Percentiles rank a stretch among this genome's conserved stretches.
Conservation (phyloP, 2,113 vertebrate genomes). For the Rhegmatorhina hoffmannsi region DNA sequence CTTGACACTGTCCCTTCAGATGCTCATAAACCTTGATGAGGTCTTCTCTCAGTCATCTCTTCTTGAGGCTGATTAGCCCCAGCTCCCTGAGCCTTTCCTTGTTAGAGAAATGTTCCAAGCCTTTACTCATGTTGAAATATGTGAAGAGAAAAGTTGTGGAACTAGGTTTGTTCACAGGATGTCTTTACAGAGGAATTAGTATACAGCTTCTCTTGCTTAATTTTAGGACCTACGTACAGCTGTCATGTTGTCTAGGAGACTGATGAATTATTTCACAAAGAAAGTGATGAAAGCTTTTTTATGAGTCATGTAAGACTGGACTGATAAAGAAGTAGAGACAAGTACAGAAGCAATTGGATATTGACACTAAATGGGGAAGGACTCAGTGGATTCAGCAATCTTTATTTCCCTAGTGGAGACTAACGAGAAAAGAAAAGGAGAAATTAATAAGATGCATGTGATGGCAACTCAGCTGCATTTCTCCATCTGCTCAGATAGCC, state of each 20-base stretch:
- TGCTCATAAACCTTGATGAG: neutral
- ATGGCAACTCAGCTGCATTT: neutral
- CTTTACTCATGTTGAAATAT: neutral
- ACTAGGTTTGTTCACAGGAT: neutral
- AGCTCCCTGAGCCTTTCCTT: neutral
- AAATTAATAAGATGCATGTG: neutral
- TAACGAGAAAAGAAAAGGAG: neutral
- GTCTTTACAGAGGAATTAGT: neutral
- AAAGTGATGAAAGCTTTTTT: conserved; percentile 2
- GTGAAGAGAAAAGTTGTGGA: neutral
- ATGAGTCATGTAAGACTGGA: neutral
- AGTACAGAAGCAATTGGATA: neutral
- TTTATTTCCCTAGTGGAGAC: neutral
- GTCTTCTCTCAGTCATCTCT: neutral
- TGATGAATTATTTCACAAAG: neutral
- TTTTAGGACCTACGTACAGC: neutral
- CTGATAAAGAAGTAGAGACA: neutral
- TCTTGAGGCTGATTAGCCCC: neutral
- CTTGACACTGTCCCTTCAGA: neutral
- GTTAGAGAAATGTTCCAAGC: neutral
- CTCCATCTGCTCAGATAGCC: neutral
- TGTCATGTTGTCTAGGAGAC: neutral
- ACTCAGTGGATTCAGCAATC: neutral
- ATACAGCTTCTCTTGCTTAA: neutral
- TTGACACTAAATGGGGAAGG: neutral